Conservation (phyloP, 1,140 invertebrate genomes). For the Reticulitermes speratus region DNA sequence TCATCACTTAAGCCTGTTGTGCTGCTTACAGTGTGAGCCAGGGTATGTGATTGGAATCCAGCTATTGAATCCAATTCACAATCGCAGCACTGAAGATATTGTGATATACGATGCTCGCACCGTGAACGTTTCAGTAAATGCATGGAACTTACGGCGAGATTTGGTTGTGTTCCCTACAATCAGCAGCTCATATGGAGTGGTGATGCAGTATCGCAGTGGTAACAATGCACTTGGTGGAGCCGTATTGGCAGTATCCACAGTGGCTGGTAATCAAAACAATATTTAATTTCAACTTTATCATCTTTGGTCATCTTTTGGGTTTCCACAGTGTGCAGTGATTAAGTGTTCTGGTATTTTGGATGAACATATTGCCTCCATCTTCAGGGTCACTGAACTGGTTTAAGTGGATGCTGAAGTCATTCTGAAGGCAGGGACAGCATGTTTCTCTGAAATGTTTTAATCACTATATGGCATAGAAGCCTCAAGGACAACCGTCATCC, state of each 20-base stretch:
- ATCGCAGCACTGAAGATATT: conserved; percentile 80
- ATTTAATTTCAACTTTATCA: background rate
- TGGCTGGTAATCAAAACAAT: conserved; percentile 45
- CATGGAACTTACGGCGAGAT: conserved; percentile 79
- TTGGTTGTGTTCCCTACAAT: conserved; percentile 83
- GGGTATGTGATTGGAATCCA: conserved; percentile 79
- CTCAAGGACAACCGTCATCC: too few relatives aligned
- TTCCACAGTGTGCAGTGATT: too few relatives aligned
- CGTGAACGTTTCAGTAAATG: conserved; percentile 57
- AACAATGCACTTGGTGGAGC: conserved; percentile 72
- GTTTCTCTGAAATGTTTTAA: too few relatives aligned
- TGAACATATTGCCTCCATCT: too few relatives aligned
- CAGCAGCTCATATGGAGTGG: conserved; percentile 78
- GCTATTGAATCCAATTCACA: conserved; percentile 83
- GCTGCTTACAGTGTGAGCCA: conserved; percentile 60
- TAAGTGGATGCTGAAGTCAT: too few relatives aligned
- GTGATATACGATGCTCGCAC: conserved; percentile 72
- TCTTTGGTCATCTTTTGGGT: background rate
- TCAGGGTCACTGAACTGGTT: too few relatives aligned
- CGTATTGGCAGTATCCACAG: conserved; percentile 78
- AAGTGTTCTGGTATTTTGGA: too few relatives aligned
- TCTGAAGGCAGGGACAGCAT: too few relatives aligned
- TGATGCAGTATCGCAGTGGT: conserved; percentile 81
- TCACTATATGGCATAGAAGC: too few relatives aligned
- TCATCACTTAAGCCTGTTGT: background rate